Conservation (phyloP, 2,888 invertebrate genomes). For the Tromatobia lineatoria region DNA sequence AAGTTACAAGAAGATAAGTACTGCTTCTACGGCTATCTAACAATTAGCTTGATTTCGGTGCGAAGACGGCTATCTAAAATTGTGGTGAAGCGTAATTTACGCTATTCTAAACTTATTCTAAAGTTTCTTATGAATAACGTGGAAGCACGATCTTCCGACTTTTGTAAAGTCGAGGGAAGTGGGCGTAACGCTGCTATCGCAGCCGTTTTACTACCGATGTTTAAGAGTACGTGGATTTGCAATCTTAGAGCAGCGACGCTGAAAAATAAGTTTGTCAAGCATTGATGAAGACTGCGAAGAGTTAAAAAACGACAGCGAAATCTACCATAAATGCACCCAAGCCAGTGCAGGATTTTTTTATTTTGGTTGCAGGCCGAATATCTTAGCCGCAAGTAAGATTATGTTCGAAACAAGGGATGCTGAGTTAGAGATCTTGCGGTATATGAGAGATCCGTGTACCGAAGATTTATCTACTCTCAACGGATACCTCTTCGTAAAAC, state of each 20-base stretch:
- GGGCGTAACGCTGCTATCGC: slow-evolving; percentile 50
- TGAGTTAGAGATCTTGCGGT: too few relatives aligned
- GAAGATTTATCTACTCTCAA: too few relatives aligned
- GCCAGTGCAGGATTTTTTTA: too few relatives aligned
- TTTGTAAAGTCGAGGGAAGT: slow-evolving; percentile 40
- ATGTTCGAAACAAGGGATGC: too few relatives aligned
- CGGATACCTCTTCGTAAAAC: slow-evolving; percentile 9
- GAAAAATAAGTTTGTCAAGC: too few relatives aligned
- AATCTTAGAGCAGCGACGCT: neutral
- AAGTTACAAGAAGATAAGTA: slow-evolving; percentile 51
- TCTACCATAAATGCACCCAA: too few relatives aligned
- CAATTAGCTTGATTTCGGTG: slow-evolving; percentile 40
- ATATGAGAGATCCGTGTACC: too few relatives aligned
- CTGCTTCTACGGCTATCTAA: slow-evolving; percentile 52
- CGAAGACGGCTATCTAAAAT: slow-evolving; percentile 24
- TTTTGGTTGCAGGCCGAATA: too few relatives aligned
- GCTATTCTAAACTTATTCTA: slow-evolving; percentile 36
- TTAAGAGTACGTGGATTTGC: slow-evolving; percentile 33
- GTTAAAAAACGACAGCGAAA: too few relatives aligned
- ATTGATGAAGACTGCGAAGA: too few relatives aligned
- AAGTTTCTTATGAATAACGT: slow-evolving; percentile 33
- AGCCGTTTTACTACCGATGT: slow-evolving; percentile 43
- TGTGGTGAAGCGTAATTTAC: slow-evolving; percentile 24
- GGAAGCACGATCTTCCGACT: slow-evolving; percentile 31
- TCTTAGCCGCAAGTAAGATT: too few relatives aligned